Evolutionary conservation across 2,113 vertebrate species (phyloP).

Genomic region (Prionailurus bengalensis): DNA sequence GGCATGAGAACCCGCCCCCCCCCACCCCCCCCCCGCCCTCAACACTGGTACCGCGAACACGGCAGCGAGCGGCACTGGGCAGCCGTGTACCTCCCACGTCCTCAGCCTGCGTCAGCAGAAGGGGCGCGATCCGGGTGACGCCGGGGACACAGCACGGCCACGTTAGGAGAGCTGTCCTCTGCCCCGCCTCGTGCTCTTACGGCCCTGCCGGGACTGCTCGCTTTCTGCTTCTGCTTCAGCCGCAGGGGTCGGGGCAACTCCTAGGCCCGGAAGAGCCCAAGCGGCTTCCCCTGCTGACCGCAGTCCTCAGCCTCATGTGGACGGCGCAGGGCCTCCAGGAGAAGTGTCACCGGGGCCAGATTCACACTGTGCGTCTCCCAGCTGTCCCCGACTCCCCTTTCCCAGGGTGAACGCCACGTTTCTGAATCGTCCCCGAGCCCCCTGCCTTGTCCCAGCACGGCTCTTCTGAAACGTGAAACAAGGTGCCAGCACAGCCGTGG

Average conservation of each 20-base stretch:
- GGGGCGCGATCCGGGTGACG: too few relatives aligned
- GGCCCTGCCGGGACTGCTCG: background rate
- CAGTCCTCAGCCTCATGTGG: background rate
- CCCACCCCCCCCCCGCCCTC: rapidly evolving
- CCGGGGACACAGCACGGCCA: background rate
- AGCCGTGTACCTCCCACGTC: rapidly evolving
- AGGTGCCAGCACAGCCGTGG: background rate
- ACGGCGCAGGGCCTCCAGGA: rapidly evolving
- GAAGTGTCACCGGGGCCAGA: rapidly evolving
- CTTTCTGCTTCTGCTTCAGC: background rate
- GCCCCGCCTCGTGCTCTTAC: too few relatives aligned
- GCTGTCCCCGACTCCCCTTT: too few relatives aligned
- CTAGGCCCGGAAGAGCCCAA: too few relatives aligned
- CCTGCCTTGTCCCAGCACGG: background rate
- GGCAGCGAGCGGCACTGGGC: background rate
- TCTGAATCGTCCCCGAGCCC: background rate
- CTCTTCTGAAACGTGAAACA: background rate
- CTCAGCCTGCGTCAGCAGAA: rapidly evolving
- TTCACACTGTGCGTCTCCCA: rapidly evolving
- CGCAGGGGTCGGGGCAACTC: too few relatives aligned
- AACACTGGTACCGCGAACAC: background rate
- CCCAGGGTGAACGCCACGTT: background rate
- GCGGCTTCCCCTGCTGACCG: background rate
- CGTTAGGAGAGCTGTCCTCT: background rate
- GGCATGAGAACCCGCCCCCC: background rate